phyloP scores from a whole-genome alignment of 2,113 vertebrate genomes.

The Mesoclemmys tuberculata region DNA sequence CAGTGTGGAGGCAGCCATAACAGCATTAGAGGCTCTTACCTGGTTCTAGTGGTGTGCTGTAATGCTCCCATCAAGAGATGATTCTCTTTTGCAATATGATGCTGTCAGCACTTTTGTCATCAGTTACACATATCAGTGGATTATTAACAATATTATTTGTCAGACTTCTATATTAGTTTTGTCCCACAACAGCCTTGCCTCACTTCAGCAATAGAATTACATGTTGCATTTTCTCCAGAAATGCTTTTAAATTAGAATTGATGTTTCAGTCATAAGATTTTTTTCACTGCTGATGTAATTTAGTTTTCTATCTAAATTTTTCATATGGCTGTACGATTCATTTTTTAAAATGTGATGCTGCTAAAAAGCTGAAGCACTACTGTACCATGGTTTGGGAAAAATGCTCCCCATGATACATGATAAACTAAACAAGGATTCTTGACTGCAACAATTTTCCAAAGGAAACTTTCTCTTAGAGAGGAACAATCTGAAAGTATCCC shows the following conservation, averaged over 20 bases:
- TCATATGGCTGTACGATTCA: constrained; percentile 59
- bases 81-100: constrained; percentile 84
- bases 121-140: constrained; percentile 80
- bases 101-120: constrained; percentile 88
- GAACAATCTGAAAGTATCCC: not conserved
- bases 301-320: constrained; percentile 72
- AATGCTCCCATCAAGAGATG: constrained; percentile 78
- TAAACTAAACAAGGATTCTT: not conserved
- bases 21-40: constrained; percentile 78
- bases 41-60: constrained; percentile 74
- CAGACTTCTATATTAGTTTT: constrained; percentile 89
- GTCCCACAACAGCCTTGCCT: constrained; percentile 70
- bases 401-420: not conserved
- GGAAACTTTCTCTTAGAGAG: not conserved
- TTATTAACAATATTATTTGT: constrained; percentile 89
- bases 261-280: constrained; percentile 75
- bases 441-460: not conserved
- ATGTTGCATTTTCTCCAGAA: constrained; percentile 76
- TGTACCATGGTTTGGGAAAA: not conserved
- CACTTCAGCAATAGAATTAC: constrained; percentile 74
- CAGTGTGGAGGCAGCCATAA: constrained; percentile 72
- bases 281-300: constrained; percentile 75
- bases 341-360: constrained; percentile 22
- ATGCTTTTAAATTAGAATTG: constrained; percentile 79
- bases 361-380: constrained; percentile 33